Base-by-base conservation (phyloP, 2,888 invertebrate genomes). In the Hartigia nigra region DNA sequence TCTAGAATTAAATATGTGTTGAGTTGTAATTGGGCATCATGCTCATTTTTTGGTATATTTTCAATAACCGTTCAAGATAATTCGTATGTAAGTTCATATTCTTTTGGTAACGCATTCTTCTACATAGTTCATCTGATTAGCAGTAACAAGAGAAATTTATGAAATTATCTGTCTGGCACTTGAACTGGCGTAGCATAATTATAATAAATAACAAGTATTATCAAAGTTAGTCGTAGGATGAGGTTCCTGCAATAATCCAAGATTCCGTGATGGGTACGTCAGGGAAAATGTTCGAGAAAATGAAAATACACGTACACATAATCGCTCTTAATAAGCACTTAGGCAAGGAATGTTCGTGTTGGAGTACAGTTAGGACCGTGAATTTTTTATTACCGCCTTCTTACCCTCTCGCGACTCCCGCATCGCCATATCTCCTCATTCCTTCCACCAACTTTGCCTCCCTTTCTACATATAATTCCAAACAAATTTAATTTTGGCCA, bases 251-350 rank as follows among this genome's bases (percentile, higher is more conserved):
- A 55, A 55, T 55, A 55, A 55, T 55, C 55, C 55, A 55, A 55
- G 55, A 55, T 55, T 55, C 23, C 55, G 23, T 55, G 23, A 23
- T 55, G 55, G 55, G 55, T 9, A 23, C 55, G 55, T 55, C 55
- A 55, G 55, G 14, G 55, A 55, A 55, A 55, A 55, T 55, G 23
- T 55, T 23, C 9, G 69, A 78, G 81, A 77, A 80, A 84, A 82
- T 82, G 79, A 81, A 82, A 82, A 83, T 79, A 81, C 81, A 82
- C 81, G 80, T 79, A 80, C 74, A 78, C 78, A 80, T 84, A 84
- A 84, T 84, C 79, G 82, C 81, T 80, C 79, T 80, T 81, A 81
- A 84, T 84, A 84, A 84, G 83, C 80, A 81, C 78, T 78, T 77
- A 34, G 77, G 77, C 79, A 37, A 75, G 75, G 77, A 70, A 76